phyloP scores from a whole-genome alignment of 92 coral and sea anemone genomes.

The Heteractis magnifica region DNA sequence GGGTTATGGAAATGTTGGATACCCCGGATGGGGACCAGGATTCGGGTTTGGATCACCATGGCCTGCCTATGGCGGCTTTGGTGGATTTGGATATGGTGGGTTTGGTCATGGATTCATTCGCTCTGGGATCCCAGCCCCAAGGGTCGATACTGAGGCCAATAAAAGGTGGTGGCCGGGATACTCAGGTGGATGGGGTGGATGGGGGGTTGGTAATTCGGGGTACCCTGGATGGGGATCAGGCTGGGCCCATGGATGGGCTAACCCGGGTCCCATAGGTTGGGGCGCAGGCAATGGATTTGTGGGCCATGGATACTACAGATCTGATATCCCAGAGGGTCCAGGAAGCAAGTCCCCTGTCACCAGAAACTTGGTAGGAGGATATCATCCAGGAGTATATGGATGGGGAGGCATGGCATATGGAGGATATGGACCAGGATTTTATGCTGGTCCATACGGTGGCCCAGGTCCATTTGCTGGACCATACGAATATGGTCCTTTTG shows the following conservation, averaged over 20 bases:
- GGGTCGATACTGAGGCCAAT: slow-evolving; percentile 13
- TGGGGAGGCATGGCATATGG: slow-evolving; percentile 83
- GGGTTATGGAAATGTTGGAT: slow-evolving; percentile 74
- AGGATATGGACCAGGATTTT: slow-evolving; percentile 24
- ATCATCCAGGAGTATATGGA: slow-evolving; percentile 79
- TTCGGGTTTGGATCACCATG: slow-evolving; percentile 26
- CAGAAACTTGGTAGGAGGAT: slow-evolving; percentile 58
- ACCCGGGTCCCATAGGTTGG: slow-evolving; percentile 36
- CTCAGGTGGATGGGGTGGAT: slow-evolving; percentile 93
- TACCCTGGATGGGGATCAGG: slow-evolving; percentile 90
- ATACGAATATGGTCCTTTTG: slow-evolving; percentile 45
- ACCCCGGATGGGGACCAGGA: slow-evolving; percentile 80
- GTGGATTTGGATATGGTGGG: slow-evolving; percentile 32
- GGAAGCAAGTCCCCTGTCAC: slow-evolving; percentile 36
- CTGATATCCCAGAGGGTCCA: slow-evolving; percentile 43
- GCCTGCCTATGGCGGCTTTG: slow-evolving; percentile 2
- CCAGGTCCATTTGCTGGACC: slow-evolving; percentile 35
- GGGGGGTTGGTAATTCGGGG: slow-evolving; percentile 80
- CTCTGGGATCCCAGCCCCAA: slow-evolving; percentile 47
- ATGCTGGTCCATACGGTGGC: slow-evolving; percentile 14
- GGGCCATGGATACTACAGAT: slow-evolving; percentile 60
- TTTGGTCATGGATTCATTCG: slow-evolving; percentile 42
- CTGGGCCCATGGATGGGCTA: slow-evolving; percentile 40
- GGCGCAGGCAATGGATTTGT: slow-evolving; percentile 43
- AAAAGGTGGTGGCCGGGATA: slow-evolving; percentile 96